These are phyloP conservation scores for Gorsachius magnificus DNA, from an alignment of 2,797 vertebrate genomes.

Conservation along the genomic window DNA sequence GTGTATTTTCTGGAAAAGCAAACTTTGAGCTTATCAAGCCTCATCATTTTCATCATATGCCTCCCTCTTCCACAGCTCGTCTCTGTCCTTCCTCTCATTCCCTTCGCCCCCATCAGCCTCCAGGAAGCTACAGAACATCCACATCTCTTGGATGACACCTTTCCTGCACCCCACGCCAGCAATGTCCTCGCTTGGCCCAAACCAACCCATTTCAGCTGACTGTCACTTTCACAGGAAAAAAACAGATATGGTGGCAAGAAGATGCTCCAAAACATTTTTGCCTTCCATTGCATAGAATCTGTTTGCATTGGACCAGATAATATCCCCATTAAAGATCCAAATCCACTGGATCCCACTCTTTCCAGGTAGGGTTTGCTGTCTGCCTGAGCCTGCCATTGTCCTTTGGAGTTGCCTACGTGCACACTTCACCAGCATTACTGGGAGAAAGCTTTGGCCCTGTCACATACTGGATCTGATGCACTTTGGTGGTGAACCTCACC, in stretches of 20 bases:
- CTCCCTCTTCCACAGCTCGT: neutral
- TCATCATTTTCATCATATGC: neutral
- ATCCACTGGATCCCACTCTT: neutral
- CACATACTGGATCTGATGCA: neutral
- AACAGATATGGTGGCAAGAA: accelerated
- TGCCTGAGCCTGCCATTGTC: neutral
- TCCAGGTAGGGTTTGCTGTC: neutral
- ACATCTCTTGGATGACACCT: neutral
- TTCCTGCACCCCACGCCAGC: neutral
- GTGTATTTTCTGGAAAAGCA: neutral
- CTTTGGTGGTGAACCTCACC: neutral
- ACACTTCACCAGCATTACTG: neutral
- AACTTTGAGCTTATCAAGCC: neutral
- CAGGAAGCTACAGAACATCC: neutral
- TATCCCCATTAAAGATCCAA: neutral
- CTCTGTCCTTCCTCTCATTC: neutral
- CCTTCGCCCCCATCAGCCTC: neutral
- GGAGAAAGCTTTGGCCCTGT: neutral
- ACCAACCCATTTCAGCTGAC: neutral
- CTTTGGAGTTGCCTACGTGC: neutral
- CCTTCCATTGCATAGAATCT: neutral
- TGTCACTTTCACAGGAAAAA: neutral
- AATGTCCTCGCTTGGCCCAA: neutral
- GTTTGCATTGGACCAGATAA: neutral
- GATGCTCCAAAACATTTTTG: neutral